Evolutionary conservation across 2,888 invertebrate genomes (phyloP), one percentile per base, ranked within the genome.

Genomic region (Phaonia tiefii): DNA sequence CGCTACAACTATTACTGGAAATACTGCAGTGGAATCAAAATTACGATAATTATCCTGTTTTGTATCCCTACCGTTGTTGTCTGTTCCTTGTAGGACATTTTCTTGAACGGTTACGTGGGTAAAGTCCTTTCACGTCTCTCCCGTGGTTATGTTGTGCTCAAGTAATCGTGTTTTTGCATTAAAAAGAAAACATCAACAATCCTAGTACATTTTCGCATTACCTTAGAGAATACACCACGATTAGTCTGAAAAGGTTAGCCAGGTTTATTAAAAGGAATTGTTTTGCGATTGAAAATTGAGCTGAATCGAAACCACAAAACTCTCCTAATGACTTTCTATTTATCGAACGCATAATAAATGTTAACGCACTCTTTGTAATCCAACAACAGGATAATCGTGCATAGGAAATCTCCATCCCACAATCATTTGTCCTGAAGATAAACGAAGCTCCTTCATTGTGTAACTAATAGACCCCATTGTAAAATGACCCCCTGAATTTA

Each of bases 281-380:
- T 86, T 87, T 85, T 87, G 84, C 86, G 88, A 86, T 88, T 87
- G 85, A 88, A 88, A 88, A 86, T 84, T 85, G 84, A 67, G 83
- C 84, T 75, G 67, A 74, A 80, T 51, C 20, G 83, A 83, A 88
- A 86, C 88, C 89, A 85, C 89, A 88, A 84, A 84, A 75, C 84
- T 86, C 86, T 86, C 85, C 86, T 86, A 88, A 87, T 87, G 86
- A 86, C 86, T 85, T 83, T 85, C 87, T 87, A 88, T 88, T 88
- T 88, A 86, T 86, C 82, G 87, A 84, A 84, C 79, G 83, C 85
- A 87, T 85, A 87, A 88, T 85, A 85, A 84, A 86, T 86, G 84
- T 46, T 26, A 74, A 60, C 51, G 46, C 58, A 70, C 46, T 51
- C 17, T 51, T 56, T 39, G 63, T 20, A 63, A 11, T 22, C 65